Percentiles rank a stretch among this genome's conserved stretches.
Conservation (phyloP, 2,888 invertebrate species). For the Aspidiotus destructor region DNA sequence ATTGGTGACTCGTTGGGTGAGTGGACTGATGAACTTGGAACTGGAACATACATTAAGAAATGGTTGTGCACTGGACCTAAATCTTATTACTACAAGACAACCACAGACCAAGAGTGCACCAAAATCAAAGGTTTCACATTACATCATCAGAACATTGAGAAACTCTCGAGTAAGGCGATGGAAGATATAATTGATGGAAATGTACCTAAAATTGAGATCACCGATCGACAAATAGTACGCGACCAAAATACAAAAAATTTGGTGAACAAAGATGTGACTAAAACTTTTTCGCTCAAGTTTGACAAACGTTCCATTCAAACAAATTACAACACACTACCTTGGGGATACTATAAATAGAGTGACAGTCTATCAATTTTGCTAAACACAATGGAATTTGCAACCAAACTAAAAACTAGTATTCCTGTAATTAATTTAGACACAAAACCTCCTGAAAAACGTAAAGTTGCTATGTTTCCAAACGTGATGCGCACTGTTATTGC, state of each 20-base stretch:
- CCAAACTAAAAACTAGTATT: no score
- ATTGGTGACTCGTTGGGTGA: background rate
- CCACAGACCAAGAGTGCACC: constrained; percentile 4
- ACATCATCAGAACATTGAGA: constrained; percentile 8
- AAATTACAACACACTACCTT: background rate
- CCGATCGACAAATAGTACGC: background rate
- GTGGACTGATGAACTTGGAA: constrained; percentile 4
- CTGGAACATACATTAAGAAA: background rate
- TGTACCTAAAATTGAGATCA: background rate
- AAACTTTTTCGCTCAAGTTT: background rate
- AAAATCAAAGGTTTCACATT: constrained; percentile 25
- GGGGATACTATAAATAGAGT: no score
- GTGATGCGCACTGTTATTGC: no score
- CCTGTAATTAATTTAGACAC: no score
- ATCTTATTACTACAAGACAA: background rate
- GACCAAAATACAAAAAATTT: background rate
- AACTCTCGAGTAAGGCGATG: background rate
- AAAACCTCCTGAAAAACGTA: no score
- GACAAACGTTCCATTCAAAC: background rate
- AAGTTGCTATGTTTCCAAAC: background rate
- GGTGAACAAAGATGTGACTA: background rate
- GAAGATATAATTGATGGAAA: background rate
- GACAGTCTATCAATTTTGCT: no score
- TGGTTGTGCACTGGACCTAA: background rate
- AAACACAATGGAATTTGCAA: no score